phyloP scores from a whole-genome alignment of 2,888 invertebrate species.

The Cetonia aurata region DNA sequence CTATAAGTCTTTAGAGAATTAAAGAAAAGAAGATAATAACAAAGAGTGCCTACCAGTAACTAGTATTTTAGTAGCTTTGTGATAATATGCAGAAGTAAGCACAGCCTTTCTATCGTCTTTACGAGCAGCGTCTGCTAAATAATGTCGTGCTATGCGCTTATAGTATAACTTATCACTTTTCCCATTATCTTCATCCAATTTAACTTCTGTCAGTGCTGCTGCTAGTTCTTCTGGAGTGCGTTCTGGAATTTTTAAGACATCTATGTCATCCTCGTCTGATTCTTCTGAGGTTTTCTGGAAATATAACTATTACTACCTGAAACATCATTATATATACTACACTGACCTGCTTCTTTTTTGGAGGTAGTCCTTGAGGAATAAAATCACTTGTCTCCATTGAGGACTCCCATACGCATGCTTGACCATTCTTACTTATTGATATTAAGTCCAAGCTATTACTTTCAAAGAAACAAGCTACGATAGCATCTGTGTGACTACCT shows the following conservation, averaged over 20 bases:
- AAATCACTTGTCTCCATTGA: conserved; percentile 80
- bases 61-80: conserved; percentile 82
- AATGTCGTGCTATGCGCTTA: conserved; percentile 80
- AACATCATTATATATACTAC: not conserved
- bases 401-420: conserved; percentile 89
- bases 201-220: conserved; percentile 64
- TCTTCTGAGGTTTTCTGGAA: conserved; percentile 63
- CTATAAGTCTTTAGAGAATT: too few relatives aligned
- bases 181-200: conserved; percentile 66
- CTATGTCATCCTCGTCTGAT: conserved; percentile 79
- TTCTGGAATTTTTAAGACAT: conserved; percentile 71
- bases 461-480: conserved; percentile 92
- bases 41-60: conserved; percentile 72
- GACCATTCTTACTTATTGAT: conserved; percentile 87
- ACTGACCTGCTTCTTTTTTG: conserved; percentile 65
- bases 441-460: conserved; percentile 86
- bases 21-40: too few relatives aligned
- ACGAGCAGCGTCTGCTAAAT: conserved; percentile 78
- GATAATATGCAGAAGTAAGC: conserved; percentile 87
- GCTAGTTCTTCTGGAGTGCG: conserved; percentile 66
- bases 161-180: conserved; percentile 72
- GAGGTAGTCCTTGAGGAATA: conserved; percentile 67
- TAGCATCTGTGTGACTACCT: conserved; percentile 86
- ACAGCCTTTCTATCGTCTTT: conserved; percentile 74
- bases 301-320: not conserved